Evolutionary conservation across 1,140 invertebrate genomes (phyloP), one percentile per base, ranked within the genome.

Genomic region (Apis laboriosa): DNA sequence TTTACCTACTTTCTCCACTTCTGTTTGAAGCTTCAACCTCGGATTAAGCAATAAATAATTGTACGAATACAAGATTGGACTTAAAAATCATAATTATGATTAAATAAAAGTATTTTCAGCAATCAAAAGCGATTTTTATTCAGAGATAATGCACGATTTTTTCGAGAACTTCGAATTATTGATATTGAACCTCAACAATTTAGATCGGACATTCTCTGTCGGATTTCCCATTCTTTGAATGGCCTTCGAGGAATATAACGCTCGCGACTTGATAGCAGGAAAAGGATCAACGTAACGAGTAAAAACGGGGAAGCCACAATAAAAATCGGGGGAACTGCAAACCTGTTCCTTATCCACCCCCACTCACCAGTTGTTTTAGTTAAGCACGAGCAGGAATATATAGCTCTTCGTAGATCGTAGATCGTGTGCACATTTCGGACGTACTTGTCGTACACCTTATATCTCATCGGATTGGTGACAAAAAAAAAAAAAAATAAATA

Each of bases 281-380:
- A 88, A 87, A 88, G 78, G 86, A 87, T 88, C 76, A 75, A 66
- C 56, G 75, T 71, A 63, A 66, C 53, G 63, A 60, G 78, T 49
- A 67, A 87, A 86, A 82, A 72, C 80, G 72, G 61, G 67, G 66
- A 84, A 84, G 56, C 51, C 49, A 11, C 68, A 43, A 89, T 90
- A 83, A 86, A 90, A 89, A 84, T 89, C 68, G 21, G 80, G 51
- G 75, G 66, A 89, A 77, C 77, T 81, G 76, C 77, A 84, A 90
- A 85, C 85, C 79, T 89, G 82, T 90, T 91, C 89, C 86, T 90
- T 89, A 88, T 90, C 84, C 89, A 66, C 86, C 87, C 87, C 89
- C 88, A 91, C 90, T 87, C 86, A 15, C 67, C 17, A 61, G 55
- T 77, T 74, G 61, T 56, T 80, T 68, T 77, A 88, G 86, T 86